Conservation (phyloP, 2,113 vertebrate genomes). For the Pseudonaja textilis region DNA sequence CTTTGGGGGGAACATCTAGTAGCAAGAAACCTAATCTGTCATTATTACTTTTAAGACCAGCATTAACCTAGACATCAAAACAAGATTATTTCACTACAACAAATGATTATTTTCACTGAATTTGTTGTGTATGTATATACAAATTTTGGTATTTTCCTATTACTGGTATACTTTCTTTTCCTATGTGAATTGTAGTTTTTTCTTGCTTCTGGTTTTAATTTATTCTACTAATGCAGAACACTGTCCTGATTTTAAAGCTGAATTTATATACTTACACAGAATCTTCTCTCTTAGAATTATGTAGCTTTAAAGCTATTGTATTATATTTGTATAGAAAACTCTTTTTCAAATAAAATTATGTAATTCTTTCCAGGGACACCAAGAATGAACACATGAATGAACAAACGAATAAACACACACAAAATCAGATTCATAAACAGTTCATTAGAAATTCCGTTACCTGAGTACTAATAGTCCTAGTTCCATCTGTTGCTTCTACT, state of each 20-base stretch:
- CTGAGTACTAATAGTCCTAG: slow-evolving; percentile 87
- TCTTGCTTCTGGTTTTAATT: slow-evolving; percentile 21
- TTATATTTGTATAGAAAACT: neutral
- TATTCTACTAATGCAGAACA: slow-evolving; percentile 23
- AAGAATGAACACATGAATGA: neutral
- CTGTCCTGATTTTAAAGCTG: slow-evolving; percentile 18
- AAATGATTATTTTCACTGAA: neutral
- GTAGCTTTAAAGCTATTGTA: neutral
- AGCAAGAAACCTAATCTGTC: neutral
- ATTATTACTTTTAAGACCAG: neutral
- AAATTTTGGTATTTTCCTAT: neutral
- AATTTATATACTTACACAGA: neutral
- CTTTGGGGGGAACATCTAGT: neutral
- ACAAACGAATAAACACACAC: neutral
- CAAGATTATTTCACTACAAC: neutral
- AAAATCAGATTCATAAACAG: slow-evolving; percentile 37
- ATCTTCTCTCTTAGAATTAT: neutral
- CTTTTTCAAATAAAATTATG: neutral
- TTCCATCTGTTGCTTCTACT: slow-evolving; percentile 95
- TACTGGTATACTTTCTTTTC: slow-evolving; percentile 5
- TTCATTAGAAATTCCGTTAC: slow-evolving; percentile 77
- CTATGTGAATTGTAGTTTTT: neutral
- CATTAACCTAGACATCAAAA: neutral
- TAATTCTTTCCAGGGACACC: neutral
- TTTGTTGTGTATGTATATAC: neutral